Conservation (phyloP, 2,888 invertebrate genomes). For the Didymodactylos carnosus region DNA sequence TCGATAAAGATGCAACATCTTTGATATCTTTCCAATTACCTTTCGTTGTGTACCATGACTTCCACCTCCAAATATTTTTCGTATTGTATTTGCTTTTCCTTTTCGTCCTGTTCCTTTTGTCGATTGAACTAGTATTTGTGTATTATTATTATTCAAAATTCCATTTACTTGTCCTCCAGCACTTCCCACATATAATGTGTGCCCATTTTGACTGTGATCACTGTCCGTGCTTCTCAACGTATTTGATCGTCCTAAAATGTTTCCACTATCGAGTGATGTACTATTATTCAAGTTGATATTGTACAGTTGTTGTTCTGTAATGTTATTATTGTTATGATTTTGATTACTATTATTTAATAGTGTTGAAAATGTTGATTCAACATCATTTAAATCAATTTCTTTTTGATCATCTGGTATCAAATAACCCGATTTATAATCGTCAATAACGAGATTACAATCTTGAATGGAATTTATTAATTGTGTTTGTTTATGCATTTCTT, state of each 20-base stretch:
- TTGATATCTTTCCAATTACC: no score
- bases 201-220: background rate
- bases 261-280: no score
- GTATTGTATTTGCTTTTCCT: background rate
- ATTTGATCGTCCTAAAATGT: background rate
- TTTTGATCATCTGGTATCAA: background rate
- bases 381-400: background rate
- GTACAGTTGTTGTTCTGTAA: no score
- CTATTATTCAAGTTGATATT: no score
- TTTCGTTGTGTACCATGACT: background rate
- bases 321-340: background rate
- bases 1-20: no score
- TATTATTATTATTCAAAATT: no score
- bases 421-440: slow-evolving; percentile 10
- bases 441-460: background rate
- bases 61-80: background rate
- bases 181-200: no score
- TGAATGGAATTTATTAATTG: background rate
- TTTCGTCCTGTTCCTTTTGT: background rate
- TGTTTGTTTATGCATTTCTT: background rate
- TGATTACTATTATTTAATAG: background rate
- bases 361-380: background rate
- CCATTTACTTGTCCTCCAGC: background rate
- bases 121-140: background rate
- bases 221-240: background rate